Evolutionary conservation across 2,888 invertebrate genomes (phyloP), one percentile per base, ranked within the genome.

Genomic region (Drosophila nr. medialis): DNA sequence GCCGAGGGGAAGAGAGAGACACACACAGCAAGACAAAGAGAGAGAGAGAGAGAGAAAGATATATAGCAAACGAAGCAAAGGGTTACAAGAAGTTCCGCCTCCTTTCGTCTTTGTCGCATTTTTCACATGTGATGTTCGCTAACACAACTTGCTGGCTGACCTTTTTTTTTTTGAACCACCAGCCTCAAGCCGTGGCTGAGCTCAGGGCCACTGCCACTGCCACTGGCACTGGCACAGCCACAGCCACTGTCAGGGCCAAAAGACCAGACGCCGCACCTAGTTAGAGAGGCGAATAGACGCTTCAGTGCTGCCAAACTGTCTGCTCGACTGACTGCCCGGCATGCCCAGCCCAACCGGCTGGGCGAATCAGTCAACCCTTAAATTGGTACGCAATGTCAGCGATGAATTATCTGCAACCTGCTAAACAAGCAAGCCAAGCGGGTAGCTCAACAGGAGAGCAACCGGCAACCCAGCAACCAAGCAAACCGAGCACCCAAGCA

Each of bases 311-410:
- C 53, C 55, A 60, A 45, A 54, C 32, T 53, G 36, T 54, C 68
- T 30, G 60, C 29, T 62, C 48, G 56, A 30, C 50, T 40, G 58
- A n/a, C 54, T 42, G 67, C 63, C 56, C 55, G 36, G 38, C 68
- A 45, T 36, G 45, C 32, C 45, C 66, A 69, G n/a, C 27, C 36
- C 66, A 69, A 11, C 55, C 36, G 72, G 56, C 71, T 74, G 76
- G 58, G 75, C 64, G 69, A 87, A 90, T 87, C 90, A 90, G 87
- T 87, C 90, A 87, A 87, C 87, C 87, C 87, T 87, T 87, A 87
- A 87, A 90, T 90, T 87, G 90, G 88, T 89, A 80, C 81, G 90
- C 90, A 87, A 89, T 87, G 85, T 90, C 89, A 87, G 89, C 90
- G 85, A 86, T 87, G 90, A 87, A 90, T 90, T 87, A 90, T 90